Base-by-base conservation (phyloP, 2,888 invertebrate species). In the Lucinisca nassula region DNA sequence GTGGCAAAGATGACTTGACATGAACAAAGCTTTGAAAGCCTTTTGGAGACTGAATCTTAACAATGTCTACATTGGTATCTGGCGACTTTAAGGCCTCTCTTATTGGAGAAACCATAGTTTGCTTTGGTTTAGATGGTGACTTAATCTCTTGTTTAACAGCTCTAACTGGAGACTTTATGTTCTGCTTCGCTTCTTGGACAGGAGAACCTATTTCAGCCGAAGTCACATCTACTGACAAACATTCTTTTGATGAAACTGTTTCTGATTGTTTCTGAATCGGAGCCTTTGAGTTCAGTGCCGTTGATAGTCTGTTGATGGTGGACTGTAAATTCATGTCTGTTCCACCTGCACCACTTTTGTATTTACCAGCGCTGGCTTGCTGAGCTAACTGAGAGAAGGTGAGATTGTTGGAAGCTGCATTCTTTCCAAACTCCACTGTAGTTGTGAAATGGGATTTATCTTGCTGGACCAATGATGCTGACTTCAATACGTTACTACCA, bases 271-370 rank as follows among this genome's bases (percentile, higher is more conserved):
- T 72, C 30, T 38, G 38, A 35, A 40, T 37, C 27, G 74, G 38
- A 49, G 45, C 30, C 21, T 45, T 49, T 40, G 40, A 70, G 14
- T 80, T 79, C 40, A 90, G 78, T 27, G 85, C 51, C 27, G 90
- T 82, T 55, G 90, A 87, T 49, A 90, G 55, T 61, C 85, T 90
- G 30, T 85, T 76, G 77, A 90, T 90, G 12, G 90, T 90, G 24
- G 82, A 85, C 38, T 84, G 79, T 49, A 90, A 49, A 37, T 84
- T 86, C 84, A 84, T 84, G 27, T 82, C 84, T 38, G 76, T 17
- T 45, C 74, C 27, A 40, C 58, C 38, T 35, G 79, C 82, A n/a
- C 32, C 17, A 67, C 17, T 35, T 55, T 78, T 80, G 21, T 24
- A 17, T 49, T 78, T 89, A 24, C 17, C 12, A 12, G 38, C 45